Conservation (phyloP, 2,113 vertebrate genomes). For the Melanerpes formicivorus region DNA sequence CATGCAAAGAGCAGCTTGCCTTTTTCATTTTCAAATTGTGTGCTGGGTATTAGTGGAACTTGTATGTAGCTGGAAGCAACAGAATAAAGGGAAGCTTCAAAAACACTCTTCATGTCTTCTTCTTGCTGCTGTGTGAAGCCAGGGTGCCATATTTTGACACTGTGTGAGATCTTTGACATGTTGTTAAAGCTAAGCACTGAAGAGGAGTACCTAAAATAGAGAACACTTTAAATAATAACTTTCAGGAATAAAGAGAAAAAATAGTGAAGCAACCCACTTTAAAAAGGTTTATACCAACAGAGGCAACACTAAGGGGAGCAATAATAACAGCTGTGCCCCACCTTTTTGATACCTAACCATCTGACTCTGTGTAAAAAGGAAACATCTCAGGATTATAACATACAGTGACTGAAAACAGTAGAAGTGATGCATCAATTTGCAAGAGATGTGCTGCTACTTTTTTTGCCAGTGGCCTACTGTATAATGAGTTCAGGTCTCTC, state of each 20-base stretch:
- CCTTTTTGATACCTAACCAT: neutral
- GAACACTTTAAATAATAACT: neutral
- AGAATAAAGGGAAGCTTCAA: neutral
- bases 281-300: neutral
- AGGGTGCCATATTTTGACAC: neutral
- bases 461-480: neutral
- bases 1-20: neutral
- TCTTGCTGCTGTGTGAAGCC: neutral
- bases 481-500: neutral
- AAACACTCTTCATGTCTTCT: neutral
- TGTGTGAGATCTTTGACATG: neutral
- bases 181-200: neutral
- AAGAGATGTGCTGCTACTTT: neutral
- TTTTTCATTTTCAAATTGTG: neutral
- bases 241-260: neutral
- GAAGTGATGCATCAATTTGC: neutral
- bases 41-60: neutral
- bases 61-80: neutral
- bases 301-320: neutral
- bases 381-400: neutral
- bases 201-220: neutral
- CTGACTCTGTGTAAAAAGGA: neutral
- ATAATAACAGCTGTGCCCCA: neutral
- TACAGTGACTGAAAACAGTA: conserved; percentile 21
- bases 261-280: neutral